Evolutionary conservation across 2,113 vertebrate genomes (phyloP).

Genomic region (Tachycineta bicolor): DNA sequence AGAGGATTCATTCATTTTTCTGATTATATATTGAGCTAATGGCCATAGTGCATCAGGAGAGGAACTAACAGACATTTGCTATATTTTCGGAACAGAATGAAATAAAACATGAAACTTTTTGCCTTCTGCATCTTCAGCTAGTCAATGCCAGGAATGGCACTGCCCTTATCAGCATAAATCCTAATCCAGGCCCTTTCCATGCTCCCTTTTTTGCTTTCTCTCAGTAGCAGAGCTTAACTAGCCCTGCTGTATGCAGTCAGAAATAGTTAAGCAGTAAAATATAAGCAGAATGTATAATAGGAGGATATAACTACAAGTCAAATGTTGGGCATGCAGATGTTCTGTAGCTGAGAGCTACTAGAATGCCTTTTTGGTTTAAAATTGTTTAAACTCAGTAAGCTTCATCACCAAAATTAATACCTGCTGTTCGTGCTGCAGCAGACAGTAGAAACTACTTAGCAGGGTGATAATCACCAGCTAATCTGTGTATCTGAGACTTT

Average conservation of each 20-base stretch:
- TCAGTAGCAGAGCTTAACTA: not conserved
- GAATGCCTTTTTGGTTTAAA: constrained; percentile 1
- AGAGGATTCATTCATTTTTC: not conserved
- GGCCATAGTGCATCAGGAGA: not conserved
- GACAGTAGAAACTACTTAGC: not conserved
- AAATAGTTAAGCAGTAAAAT: not conserved
- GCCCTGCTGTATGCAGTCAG: not conserved
- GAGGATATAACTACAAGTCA: not conserved
- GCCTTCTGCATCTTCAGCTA: not conserved
- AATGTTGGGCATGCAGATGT: not conserved
- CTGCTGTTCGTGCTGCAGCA: not conserved
- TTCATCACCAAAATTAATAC: constrained; percentile 26
- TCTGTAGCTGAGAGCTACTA: not conserved
- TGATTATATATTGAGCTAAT: not conserved
- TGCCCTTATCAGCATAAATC: not conserved
- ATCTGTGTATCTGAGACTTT: not conserved
- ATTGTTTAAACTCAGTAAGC: constrained; percentile 3
- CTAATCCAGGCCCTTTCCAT: not conserved
- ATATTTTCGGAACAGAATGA: not conserved
- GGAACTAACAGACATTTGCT: not conserved
- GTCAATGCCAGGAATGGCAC: not conserved
- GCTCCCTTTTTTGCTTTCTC: not conserved
- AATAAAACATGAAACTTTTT: not conserved
- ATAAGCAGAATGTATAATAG: not conserved
- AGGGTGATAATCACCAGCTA: not conserved